Evolutionary conservation across 2,113 vertebrate species (phyloP).

Genomic region (Sturnus vulgaris): DNA sequence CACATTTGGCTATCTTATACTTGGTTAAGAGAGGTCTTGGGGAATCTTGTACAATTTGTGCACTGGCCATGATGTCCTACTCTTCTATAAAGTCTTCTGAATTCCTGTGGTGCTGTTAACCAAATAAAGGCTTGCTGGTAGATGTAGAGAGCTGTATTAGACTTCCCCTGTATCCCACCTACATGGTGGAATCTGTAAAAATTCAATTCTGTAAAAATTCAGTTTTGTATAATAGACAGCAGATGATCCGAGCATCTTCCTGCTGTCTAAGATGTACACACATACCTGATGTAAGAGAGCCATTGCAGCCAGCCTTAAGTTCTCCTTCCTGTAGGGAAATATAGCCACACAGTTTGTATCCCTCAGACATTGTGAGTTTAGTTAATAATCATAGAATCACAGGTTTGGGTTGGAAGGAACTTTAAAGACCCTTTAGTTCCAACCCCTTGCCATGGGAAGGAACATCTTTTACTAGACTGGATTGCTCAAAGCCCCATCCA

Average conservation of each 20-base stretch:
- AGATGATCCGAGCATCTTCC: background rate
- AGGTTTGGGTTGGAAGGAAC: background rate
- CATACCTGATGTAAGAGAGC: background rate
- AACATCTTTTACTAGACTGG: background rate
- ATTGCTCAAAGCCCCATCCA: background rate
- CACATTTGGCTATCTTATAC: background rate
- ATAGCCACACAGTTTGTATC: background rate
- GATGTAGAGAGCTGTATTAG: background rate
- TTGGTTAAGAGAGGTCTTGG: background rate
- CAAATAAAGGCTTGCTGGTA: background rate
- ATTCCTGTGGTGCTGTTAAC: background rate
- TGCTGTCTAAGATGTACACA: rapidly evolving
- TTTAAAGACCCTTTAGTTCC: background rate
- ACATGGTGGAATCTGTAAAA: background rate
- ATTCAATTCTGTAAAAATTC: background rate
- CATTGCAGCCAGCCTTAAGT: background rate
- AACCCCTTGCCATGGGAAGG: background rate
- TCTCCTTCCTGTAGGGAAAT: background rate
- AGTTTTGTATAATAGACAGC: background rate
- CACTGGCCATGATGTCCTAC: rapidly evolving
- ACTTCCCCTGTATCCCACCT: background rate
- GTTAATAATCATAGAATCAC: background rate
- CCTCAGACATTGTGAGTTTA: background rate
- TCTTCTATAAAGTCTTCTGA: background rate
- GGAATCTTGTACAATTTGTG: background rate